A percentile compares a stretch with the other conserved stretches of the same genome.
phyloP scores from a whole-genome alignment of 2,888 invertebrate genomes.

The Drosophila nr. perissopoda region DNA sequence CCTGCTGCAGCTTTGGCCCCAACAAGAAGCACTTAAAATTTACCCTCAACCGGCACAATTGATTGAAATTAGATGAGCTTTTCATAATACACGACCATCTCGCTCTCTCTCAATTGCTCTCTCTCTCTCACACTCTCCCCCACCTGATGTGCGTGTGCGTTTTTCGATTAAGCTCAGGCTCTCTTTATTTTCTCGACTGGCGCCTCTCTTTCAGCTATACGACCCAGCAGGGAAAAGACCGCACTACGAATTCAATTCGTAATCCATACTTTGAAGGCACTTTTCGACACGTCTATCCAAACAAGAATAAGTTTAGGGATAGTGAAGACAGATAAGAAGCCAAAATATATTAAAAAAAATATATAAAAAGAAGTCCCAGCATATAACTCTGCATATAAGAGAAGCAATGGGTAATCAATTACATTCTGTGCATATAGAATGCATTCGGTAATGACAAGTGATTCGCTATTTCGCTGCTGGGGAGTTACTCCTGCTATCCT shows the following conservation, averaged over 20 bases:
- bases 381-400: neutral
- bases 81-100: conserved; percentile 76
- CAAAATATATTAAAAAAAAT: neutral
- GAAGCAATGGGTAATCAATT: neutral
- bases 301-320: neutral
- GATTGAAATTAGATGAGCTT: conserved; percentile 82
- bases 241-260: neutral
- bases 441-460: conserved; percentile 3
- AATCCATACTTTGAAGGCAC: neutral
- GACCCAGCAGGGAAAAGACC: neutral
- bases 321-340: neutral
- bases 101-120: neutral
- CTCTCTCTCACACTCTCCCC: neutral
- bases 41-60: conserved; percentile 68
- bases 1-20: conserved; percentile 9
- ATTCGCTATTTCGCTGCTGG: neutral
- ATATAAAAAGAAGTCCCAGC: neutral
- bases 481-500: conserved; percentile 22
- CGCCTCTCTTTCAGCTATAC: neutral
- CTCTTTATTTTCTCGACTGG: neutral
- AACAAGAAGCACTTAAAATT: conserved; percentile 61
- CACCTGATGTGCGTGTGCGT: conserved; percentile 32
- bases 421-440: neutral
- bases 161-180: conserved; percentile 50
- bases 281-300: neutral